Percentiles rank a stretch among this genome's conserved stretches.
phyloP scores from a whole-genome alignment of 2,113 vertebrate genomes.

The Plotosus lineatus region DNA sequence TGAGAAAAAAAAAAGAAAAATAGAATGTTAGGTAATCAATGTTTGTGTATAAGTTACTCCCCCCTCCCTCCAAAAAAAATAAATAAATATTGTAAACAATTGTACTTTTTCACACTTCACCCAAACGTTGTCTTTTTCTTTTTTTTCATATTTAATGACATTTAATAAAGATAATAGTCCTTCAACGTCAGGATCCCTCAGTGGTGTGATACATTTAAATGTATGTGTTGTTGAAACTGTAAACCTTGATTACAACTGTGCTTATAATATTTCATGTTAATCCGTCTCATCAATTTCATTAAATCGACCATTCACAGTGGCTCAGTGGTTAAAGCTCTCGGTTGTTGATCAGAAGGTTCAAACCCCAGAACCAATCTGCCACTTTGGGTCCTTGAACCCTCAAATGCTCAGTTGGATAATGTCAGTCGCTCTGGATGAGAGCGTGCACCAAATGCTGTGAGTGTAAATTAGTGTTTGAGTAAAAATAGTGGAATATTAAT shows the following conservation, averaged over 20 bases:
- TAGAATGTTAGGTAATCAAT: constrained; percentile 65
- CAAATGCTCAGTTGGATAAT: too few species aligned
- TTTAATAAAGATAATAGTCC: constrained; percentile 67
- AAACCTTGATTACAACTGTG: constrained; percentile 14
- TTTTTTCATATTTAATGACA: constrained; percentile 69
- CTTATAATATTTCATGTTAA: not conserved
- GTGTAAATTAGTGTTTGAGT: too few species aligned
- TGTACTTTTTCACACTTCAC: constrained; percentile 34
- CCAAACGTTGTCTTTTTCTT: constrained; percentile 59
- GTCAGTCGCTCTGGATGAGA: too few species aligned
- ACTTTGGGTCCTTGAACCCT: too few species aligned
- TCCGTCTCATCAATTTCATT: not conserved
- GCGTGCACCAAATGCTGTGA: too few species aligned
- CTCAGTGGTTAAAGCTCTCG: too few species aligned
- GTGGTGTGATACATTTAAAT: not conserved
- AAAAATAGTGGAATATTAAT: too few species aligned
- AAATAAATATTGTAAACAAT: constrained; percentile 39
- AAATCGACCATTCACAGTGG: too few species aligned
- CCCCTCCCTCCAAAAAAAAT: constrained; percentile 47
- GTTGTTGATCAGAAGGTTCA: too few species aligned
- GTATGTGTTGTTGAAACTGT: not conserved
- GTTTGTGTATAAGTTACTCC: constrained; percentile 65
- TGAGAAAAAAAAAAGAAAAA: constrained; percentile 65
- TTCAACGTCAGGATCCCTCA: not conserved
- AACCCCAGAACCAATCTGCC: too few species aligned